phyloP scores from a whole-genome alignment of 2,113 vertebrate genomes.

The Sialia sialis region DNA sequence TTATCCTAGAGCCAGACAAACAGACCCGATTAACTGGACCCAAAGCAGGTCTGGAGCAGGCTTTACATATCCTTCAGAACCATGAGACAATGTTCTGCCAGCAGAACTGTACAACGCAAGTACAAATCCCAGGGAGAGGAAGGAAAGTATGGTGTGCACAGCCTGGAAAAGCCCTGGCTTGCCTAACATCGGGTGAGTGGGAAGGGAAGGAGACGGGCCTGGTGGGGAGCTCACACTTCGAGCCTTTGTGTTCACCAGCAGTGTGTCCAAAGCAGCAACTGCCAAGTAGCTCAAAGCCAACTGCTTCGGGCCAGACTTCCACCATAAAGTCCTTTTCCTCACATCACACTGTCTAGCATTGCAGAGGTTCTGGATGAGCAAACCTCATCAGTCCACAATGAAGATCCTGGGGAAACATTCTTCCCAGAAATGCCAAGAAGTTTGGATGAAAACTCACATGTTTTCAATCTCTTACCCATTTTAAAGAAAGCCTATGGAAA shows the following conservation, averaged over 20 bases:
- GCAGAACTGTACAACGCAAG: neutral
- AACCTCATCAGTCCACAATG: neutral
- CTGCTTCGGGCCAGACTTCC: neutral
- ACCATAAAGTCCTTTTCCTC: neutral
- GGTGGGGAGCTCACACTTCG: neutral
- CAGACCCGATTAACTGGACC: neutral
- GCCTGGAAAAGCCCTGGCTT: neutral
- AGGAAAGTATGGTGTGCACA: neutral
- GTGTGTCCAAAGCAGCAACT: neutral
- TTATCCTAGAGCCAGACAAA: slow-evolving; percentile 8
- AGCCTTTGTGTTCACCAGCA: neutral
- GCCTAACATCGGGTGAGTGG: neutral
- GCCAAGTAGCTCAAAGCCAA: neutral
- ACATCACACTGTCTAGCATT: neutral
- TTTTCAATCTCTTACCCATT: neutral
- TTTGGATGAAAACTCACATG: neutral
- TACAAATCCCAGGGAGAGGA: slow-evolving; percentile 27
- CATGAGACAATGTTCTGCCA: neutral
- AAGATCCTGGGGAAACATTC: neutral
- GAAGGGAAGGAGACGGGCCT: neutral
- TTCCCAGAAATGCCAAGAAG: neutral
- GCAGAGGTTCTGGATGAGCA: neutral
- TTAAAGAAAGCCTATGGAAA: neutral
- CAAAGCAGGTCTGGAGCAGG: neutral
- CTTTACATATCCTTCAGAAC: slow-evolving; percentile 20